Evolutionary conservation across 37 sponge, comb jelly and placozoan genomes (phyloP), one percentile per base, ranked within the genome.

Genomic region (Halichondria panicea): DNA sequence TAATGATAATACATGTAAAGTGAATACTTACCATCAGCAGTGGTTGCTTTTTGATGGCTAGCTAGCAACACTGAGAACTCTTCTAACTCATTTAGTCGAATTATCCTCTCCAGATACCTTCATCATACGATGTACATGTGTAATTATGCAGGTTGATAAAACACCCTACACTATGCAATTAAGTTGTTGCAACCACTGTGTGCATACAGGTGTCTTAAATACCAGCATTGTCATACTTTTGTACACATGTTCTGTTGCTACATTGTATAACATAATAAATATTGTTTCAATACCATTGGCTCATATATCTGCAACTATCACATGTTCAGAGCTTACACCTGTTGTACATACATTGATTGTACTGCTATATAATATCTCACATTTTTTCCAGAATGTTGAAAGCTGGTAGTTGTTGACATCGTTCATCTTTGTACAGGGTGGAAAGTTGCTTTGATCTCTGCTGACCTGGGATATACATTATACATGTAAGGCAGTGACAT

Each of bases 401-500:
- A 3, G 94, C 79, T 21, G 95, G 95, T 3, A 95, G 70, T 13
- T 80, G 80, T 57, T 91, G 90, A 24, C 95, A 88, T 15, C 96
- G 75, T 68, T 95, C 96, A 85, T 95, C 96, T 46, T 91, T 97
- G 78, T 74, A 93, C 27, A 97, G 68, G 45, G 95, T 85, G 25
- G 98, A 88, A 53, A 97, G 61, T 58, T 86, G 82, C 36, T 93
- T 85, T 9, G 97, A 97, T 44, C 97, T 79, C 43, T 90, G 87
- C 45, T 84, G 92, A 50, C 94, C 97, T 76, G 78, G 9, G n/a
- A n/a, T n/a, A n/a, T n/a, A n/a, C n/a, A n/a, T n/a, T n/a, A n/a
- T n/a, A n/a, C n/a, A n/a, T n/a, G n/a, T n/a, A n/a, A n/a, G n/a
- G n/a, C n/a, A n/a, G n/a, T n/a, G n/a, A n/a, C n/a, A n/a, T n/a